Conservation (phyloP, 2,113 vertebrate genomes). For the Diglossa brunneiventris region DNA sequence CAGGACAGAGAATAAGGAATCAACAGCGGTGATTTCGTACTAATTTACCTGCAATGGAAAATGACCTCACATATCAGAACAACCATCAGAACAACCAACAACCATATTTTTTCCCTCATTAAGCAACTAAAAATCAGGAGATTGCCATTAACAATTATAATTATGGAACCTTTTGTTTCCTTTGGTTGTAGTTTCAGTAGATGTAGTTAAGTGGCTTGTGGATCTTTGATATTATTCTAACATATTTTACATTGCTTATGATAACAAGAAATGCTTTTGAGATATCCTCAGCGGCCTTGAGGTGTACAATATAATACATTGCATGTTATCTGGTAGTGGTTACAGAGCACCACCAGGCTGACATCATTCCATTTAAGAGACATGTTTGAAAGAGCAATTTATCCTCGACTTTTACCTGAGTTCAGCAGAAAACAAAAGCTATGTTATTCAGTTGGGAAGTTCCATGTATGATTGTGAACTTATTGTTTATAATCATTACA, state of each 20-base stretch:
- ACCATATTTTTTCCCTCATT: neutral
- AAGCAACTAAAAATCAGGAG: neutral
- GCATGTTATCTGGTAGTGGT: neutral
- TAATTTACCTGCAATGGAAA: neutral
- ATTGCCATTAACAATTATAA: neutral
- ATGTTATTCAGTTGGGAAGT: neutral
- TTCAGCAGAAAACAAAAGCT: neutral
- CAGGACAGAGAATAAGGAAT: neutral
- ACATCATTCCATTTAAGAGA: neutral
- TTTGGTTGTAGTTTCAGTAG: neutral
- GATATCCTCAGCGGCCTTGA: neutral
- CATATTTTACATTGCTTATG: neutral
- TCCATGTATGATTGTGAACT: neutral
- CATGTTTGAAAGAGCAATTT: neutral
- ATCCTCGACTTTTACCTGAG: neutral
- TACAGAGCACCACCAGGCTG: neutral
- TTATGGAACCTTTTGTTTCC: neutral
- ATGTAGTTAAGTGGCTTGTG: neutral
- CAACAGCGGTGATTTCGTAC: fast-evolving
- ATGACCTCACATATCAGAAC: neutral
- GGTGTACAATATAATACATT: neutral
- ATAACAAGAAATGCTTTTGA: neutral
- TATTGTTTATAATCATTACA: neutral
- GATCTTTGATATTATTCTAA: neutral
- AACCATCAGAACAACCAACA: neutral